Conservation (phyloP, 2,113 vertebrate species). For the Lontra canadensis region DNA sequence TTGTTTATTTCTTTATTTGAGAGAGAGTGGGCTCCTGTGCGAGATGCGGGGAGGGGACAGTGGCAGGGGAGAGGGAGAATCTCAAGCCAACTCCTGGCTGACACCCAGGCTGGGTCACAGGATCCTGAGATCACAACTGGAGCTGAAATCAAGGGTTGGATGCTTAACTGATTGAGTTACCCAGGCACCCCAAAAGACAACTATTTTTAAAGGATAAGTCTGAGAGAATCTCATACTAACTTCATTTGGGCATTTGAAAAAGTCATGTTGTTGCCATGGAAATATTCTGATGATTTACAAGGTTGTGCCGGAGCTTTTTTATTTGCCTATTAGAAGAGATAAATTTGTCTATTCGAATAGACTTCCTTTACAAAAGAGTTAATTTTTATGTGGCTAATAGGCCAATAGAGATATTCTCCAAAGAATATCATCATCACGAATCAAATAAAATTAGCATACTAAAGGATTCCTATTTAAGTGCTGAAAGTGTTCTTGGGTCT, state of each 20-base stretch:
- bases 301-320: not conserved
- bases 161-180: not conserved
- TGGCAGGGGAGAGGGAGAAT: not conserved
- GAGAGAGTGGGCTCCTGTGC: not conserved
- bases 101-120: not conserved
- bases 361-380: constrained; percentile 38
- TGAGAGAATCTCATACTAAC: not conserved
- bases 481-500: not conserved
- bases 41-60: not conserved
- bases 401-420: not conserved
- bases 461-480: not conserved
- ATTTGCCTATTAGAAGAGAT: constrained; percentile 26
- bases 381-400: constrained; percentile 47
- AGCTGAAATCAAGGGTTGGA: not conserved
- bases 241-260: constrained; percentile 16
- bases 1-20: not conserved
- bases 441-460: not conserved
- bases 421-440: not conserved
- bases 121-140: not conserved
- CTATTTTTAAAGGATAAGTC: constrained; percentile 13
- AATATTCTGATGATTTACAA: not conserved
- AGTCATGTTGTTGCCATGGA: not conserved
- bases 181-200: not conserved
- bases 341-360: constrained; percentile 26
- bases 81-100: not conserved